Evolutionary conservation across 35 echinoderm and acorn worm genomes (phyloP).

Genomic region (Lytechinus variegatus): DNA sequence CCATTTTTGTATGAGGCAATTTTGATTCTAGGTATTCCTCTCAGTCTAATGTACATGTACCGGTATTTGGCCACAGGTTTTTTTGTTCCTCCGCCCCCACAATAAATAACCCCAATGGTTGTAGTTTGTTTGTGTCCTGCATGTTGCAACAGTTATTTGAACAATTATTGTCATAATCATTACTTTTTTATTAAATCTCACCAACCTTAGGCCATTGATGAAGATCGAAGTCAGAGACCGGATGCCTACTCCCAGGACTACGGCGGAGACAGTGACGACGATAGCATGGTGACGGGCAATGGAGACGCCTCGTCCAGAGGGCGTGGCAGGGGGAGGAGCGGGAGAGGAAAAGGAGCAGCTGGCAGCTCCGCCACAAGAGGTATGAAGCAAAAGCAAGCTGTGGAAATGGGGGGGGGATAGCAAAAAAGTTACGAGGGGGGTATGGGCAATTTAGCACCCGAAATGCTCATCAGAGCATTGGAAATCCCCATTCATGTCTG

Average conservation of each 20-base stretch:
- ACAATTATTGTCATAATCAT: neutral
- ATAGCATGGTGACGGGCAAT: conserved; percentile 28
- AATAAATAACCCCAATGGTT: neutral
- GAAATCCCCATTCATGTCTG: no score
- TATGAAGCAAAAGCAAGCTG: neutral
- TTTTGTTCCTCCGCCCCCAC: neutral
- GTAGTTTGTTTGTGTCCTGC: neutral
- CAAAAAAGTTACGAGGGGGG: no score
- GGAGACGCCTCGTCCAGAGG: conserved; percentile 35
- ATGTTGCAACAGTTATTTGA: neutral
- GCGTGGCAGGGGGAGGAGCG: conserved; percentile 60
- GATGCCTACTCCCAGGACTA: neutral
- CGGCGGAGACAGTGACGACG: conserved; percentile 35
- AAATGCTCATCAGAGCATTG: no score
- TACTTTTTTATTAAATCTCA: neutral
- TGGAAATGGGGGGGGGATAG: no score
- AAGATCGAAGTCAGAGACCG: conserved; percentile 50
- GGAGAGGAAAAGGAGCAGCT: conserved; percentile 50
- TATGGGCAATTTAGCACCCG: no score
- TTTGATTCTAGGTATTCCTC: no score
- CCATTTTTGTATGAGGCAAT: no score
- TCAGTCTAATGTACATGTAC: neutral
- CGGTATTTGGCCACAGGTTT: neutral
- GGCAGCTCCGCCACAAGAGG: conserved; percentile 60
- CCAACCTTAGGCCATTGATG: conserved; percentile 52